Evolutionary conservation across 2,797 vertebrate genomes (phyloP), one percentile per base, ranked within the genome.

Genomic region (Cirrhinus molitorella): DNA sequence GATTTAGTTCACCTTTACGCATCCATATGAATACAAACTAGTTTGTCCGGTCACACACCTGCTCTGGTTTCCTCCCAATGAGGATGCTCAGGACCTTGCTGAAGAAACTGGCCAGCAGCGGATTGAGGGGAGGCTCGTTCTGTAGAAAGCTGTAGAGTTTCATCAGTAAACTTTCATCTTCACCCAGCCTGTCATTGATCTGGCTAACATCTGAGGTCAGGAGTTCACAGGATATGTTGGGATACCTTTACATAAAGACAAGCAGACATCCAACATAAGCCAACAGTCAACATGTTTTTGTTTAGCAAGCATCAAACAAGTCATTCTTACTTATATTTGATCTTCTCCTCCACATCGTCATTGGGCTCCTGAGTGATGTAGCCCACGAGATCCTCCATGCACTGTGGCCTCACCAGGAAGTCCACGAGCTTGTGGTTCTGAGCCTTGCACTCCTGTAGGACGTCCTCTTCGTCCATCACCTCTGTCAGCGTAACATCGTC

Each of bases 1-100:
- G 10, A 51, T 49, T 70, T 16, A 19, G 68, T n/a, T 47, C 25
- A 80, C 13, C 5, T 23, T 13, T 25, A 70, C 12, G 5, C 10
- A 57, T 70, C n/a, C 51, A 37, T 28, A 49, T 23, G 14, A 53
- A 76, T 28, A 51, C 16, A 25, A 81, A 45, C 14, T 40, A 82
- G 25, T 31, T 19, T 51, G 78, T 43, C 5, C 37, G 28, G 40
- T 1, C 17, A 87, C 84, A 89, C 91, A 99, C 98, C 96, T 99
- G 97, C 91, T 99, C 98, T 80, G 98, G 98, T 91, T 99, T 99
- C 90, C 98, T 96, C 92, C 98, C 99, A 92, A 99, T 99, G 86
- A 99, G 98, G 91, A 99, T 99, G 91, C 98, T 99, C 87, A 99
- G 94, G 89, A 99, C 98, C 93, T 99, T 99, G 92, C 98, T 99